A percentile compares a stretch with the other conserved stretches of the same genome.
These are phyloP conservation scores for Cosmia pyralina DNA, from an alignment of 2,888 invertebrate genomes.

Conservation along the genomic window DNA sequence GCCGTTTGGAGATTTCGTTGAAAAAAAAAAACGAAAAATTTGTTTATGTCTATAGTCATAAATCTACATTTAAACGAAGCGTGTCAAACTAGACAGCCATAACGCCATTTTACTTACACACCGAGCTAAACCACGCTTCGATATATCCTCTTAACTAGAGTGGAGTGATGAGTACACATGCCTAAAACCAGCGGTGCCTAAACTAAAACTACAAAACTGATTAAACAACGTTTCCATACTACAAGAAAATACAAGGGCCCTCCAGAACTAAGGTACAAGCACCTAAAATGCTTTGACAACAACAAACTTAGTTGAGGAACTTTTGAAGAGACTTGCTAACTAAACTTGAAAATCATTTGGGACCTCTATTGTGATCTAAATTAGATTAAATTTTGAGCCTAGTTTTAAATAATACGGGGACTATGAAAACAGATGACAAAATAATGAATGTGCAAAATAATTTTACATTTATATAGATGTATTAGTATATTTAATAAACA, in stretches of 20 bases:
- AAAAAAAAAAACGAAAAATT: too few relatives aligned
- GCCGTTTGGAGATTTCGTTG: too few relatives aligned
- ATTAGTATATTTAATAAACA: too few relatives aligned
- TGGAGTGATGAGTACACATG: not conserved
- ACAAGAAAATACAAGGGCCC: not conserved
- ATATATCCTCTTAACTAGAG: not conserved
- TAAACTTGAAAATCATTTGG: slow-evolving; percentile 36
- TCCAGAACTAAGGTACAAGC: slow-evolving; percentile 6
- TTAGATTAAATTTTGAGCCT: slow-evolving; percentile 23
- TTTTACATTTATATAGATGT: too few relatives aligned
- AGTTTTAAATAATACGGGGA: slow-evolving; percentile 16
- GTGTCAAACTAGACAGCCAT: too few relatives aligned
- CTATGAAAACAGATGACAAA: not conserved
- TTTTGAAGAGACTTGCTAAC: slow-evolving; percentile 31
- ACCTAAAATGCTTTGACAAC: slow-evolving; percentile 40
- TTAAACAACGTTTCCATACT: slow-evolving; percentile 4
- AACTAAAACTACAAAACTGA: slow-evolving; percentile 32
- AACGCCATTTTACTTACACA: too few relatives aligned
- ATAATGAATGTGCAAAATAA: not conserved
- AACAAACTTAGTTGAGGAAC: slow-evolving; percentile 42
- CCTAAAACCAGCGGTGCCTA: not conserved
- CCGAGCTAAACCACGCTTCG: too few relatives aligned
- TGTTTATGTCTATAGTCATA: too few relatives aligned
- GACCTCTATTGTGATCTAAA: slow-evolving; percentile 20
- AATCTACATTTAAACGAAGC: too few relatives aligned